A percentile compares a stretch with the other conserved stretches of the same genome.
Conservation (phyloP, 2,797 vertebrate species). For the Prionace glauca region DNA sequence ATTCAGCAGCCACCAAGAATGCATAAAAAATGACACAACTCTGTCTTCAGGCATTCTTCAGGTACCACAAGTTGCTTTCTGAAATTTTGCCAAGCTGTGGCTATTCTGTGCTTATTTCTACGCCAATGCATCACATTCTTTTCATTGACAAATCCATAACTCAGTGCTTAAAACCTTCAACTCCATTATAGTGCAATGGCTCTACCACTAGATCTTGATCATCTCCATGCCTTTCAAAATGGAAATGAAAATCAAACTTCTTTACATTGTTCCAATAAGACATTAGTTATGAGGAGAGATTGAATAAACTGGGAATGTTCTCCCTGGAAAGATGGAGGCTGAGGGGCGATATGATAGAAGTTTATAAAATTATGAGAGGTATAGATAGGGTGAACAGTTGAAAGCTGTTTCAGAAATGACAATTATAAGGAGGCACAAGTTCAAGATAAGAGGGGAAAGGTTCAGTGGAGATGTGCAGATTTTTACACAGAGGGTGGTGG, state of each 20-base stretch:
- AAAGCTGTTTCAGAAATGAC: too few species aligned
- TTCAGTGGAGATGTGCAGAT: too few species aligned
- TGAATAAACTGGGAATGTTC: too few species aligned
- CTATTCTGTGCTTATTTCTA: not conserved
- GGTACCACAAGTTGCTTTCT: not conserved
- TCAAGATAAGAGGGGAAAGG: too few species aligned
- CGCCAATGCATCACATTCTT: not conserved
- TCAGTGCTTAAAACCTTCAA: not conserved
- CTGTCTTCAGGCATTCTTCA: not conserved
- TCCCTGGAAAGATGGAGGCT: too few species aligned
- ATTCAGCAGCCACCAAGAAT: not conserved
- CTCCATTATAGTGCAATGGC: not conserved
- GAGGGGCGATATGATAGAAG: too few species aligned
- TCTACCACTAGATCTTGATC: not conserved
- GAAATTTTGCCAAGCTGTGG: not conserved
- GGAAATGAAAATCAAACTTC: not conserved
- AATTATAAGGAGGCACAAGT: too few species aligned
- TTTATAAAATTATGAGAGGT: too few species aligned
- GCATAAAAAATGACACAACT: not conserved
- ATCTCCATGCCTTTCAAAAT: not conserved
- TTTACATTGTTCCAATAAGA: not conserved
- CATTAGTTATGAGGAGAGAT: too few species aligned
- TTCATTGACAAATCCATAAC: not conserved
- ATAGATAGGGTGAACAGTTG: too few species aligned
- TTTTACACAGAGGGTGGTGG: too few species aligned